phyloP scores from a whole-genome alignment of 53 echinoderm and acorn worm species.

The Stichopus horrens region DNA sequence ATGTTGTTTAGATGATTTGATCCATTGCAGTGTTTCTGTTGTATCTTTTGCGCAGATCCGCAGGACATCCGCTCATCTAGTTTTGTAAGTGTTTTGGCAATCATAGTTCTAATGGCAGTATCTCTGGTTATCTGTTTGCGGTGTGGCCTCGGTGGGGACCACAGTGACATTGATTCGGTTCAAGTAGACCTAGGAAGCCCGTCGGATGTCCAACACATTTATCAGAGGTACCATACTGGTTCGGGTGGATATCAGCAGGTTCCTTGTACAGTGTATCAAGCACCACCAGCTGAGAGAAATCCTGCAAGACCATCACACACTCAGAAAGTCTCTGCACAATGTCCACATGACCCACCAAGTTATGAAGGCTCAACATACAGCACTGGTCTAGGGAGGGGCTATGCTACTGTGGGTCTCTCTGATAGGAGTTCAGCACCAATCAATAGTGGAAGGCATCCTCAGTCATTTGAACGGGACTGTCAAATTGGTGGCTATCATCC shows the following conservation, averaged over 20 bases:
- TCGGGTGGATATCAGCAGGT: background rate
- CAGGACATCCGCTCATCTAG: background rate
- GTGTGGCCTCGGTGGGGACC: conserved; percentile 6
- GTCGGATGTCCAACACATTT: background rate
- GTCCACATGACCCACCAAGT: background rate
- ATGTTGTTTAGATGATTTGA: too few species aligned
- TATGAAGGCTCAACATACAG: background rate
- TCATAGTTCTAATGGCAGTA: background rate
- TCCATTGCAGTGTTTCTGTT: background rate
- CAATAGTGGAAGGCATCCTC: background rate
- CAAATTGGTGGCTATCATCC: background rate
- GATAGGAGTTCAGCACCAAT: background rate
- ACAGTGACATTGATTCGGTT: background rate
- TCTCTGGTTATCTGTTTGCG: background rate
- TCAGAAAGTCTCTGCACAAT: background rate
- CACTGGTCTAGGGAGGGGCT: background rate
- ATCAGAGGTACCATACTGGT: background rate
- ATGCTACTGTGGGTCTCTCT: background rate
- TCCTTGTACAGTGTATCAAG: background rate
- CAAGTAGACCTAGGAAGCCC: background rate
- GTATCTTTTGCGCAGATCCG: background rate
- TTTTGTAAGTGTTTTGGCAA: conserved; percentile 3
- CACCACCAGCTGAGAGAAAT: background rate
- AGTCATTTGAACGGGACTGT: background rate
- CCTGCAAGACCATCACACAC: background rate